Conservation (phyloP, 2,113 vertebrate species). For the Gopherus evgoodei region DNA sequence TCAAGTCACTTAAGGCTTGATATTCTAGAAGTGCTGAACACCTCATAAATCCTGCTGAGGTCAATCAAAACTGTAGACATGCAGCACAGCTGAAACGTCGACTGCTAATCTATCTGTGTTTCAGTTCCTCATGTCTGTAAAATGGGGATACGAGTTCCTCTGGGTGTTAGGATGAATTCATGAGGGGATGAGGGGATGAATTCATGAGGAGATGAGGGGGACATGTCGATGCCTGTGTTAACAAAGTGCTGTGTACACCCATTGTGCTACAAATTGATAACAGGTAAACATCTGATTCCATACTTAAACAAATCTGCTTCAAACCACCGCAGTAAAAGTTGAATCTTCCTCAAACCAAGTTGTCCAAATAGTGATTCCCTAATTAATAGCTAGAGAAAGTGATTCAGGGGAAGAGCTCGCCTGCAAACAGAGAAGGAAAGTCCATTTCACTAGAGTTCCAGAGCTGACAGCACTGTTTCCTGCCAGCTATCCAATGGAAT, state of each 20-base stretch:
- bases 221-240: neutral
- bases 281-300: neutral
- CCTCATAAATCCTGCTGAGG: neutral
- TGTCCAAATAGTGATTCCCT: no score
- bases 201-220: neutral
- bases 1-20: neutral
- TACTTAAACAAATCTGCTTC: neutral
- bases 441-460: neutral
- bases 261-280: neutral
- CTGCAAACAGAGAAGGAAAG: neutral
- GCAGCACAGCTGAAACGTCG: neutral
- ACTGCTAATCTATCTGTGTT: neutral
- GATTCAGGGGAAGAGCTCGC: neutral
- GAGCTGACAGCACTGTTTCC: neutral
- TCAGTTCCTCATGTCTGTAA: rapidly evolving
- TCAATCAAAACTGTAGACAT: neutral
- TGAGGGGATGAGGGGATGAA: no score
- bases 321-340: neutral
- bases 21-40: neutral
- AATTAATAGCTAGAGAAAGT: neutral
- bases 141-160: neutral
- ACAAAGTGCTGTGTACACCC: neutral
- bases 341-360: neutral
- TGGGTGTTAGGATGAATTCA: neutral
- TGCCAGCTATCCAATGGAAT: neutral